Conservation (phyloP, 2,797 vertebrate genomes). For the Artibeus jamaicensis region DNA sequence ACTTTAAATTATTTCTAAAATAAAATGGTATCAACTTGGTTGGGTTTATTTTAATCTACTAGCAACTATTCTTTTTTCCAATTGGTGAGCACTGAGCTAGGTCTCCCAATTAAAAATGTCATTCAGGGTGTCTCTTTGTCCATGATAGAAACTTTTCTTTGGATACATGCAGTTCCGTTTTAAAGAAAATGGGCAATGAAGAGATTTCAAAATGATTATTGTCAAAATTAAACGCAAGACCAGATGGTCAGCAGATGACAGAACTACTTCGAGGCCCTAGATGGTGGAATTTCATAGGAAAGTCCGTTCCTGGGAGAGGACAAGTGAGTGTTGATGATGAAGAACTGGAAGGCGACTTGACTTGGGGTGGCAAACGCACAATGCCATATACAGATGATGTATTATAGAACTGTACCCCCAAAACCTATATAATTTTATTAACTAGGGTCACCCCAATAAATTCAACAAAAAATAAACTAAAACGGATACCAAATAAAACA, state of each 20-base stretch:
- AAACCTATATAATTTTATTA: neutral
- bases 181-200: neutral
- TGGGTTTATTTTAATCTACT: neutral
- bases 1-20: neutral
- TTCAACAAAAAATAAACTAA: neutral
- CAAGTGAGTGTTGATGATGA: neutral
- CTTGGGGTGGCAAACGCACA: neutral
- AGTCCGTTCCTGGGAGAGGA: neutral
- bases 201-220: neutral
- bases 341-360: neutral
- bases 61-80: neutral
- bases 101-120: neutral
- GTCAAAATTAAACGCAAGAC: neutral
- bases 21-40: neutral
- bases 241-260: neutral
- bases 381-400: neutral
- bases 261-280: neutral
- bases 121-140: neutral
- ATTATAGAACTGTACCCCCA: fast-evolving
- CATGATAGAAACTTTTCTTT: neutral
- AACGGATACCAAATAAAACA: neutral
- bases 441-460: neutral
- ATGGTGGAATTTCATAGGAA: neutral
- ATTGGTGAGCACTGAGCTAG: neutral
- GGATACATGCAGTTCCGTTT: neutral